Conservation (phyloP, 2,113 vertebrate genomes). For the Dromaius novaehollandiae region DNA sequence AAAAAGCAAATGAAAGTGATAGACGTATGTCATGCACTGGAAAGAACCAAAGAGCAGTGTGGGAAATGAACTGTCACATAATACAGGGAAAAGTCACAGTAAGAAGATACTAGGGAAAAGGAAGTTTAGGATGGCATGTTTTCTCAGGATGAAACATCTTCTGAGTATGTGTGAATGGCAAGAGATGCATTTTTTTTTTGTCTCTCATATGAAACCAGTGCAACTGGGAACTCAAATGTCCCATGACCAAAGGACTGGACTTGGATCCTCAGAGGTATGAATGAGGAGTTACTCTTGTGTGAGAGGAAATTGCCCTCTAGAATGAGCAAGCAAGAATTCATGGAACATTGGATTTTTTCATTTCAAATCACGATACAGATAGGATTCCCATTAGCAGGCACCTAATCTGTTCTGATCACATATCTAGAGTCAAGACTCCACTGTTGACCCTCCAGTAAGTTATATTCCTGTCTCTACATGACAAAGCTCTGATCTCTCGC, state of each 20-base stretch:
- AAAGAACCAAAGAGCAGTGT: background rate
- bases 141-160: background rate
- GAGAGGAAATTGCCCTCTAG: background rate
- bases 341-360: background rate
- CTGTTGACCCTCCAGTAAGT: background rate
- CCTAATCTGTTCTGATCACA: background rate
- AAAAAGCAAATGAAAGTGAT: background rate
- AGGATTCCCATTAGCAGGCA: background rate
- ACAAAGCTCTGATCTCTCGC: background rate
- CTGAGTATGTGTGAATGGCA: background rate
- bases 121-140: background rate
- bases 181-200: background rate
- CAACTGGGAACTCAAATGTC: background rate
- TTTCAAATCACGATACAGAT: background rate
- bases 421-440: background rate
- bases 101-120: background rate
- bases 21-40: background rate
- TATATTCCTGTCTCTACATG: background rate
- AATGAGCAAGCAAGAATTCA: background rate
- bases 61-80: background rate
- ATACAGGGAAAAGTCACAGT: background rate
- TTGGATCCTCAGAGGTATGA: background rate
- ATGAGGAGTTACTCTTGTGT: background rate
- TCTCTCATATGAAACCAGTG: background rate
- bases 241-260: background rate